A percentile compares a stretch with the other conserved stretches of the same genome.
Conservation (phyloP, 2,113 vertebrate species). For the Nannobrachium achirus region DNA sequence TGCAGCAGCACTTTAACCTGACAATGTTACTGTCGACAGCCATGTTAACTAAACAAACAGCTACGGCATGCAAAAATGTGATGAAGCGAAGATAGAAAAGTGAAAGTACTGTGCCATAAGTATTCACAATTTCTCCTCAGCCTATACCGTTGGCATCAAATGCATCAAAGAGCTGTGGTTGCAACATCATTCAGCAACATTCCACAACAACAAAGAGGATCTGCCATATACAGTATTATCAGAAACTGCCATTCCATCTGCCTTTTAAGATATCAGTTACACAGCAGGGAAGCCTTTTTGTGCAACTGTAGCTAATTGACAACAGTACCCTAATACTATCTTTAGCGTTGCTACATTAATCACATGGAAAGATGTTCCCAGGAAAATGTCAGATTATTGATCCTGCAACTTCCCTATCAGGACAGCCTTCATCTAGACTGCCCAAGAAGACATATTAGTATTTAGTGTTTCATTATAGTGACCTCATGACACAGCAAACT, state of each 20-base stretch:
- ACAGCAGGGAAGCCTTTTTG: neutral
- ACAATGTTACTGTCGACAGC: neutral
- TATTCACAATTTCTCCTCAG: too few species aligned
- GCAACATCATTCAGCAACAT: neutral
- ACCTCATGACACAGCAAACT: slow-evolving; percentile 32
- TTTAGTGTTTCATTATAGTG: neutral
- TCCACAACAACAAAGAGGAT: neutral
- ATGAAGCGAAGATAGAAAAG: too few species aligned
- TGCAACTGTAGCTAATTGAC: neutral
- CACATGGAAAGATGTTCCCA: neutral
- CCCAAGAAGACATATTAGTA: neutral
- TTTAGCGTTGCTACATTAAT: neutral
- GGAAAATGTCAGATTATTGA: neutral
- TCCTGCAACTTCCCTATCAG: neutral
- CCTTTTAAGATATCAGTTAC: neutral
- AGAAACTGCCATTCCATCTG: neutral
- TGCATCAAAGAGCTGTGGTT: too few species aligned
- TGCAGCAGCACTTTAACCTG: slow-evolving; percentile 26
- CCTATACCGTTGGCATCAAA: too few species aligned
- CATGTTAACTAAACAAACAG: too few species aligned
- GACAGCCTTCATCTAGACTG: neutral
- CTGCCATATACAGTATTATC: neutral
- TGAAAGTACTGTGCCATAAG: too few species aligned
- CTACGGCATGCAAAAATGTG: too few species aligned
- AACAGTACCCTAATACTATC: neutral